phyloP scores from a whole-genome alignment of 2,113 vertebrate genomes.

The Chlorodrepanis virens region DNA sequence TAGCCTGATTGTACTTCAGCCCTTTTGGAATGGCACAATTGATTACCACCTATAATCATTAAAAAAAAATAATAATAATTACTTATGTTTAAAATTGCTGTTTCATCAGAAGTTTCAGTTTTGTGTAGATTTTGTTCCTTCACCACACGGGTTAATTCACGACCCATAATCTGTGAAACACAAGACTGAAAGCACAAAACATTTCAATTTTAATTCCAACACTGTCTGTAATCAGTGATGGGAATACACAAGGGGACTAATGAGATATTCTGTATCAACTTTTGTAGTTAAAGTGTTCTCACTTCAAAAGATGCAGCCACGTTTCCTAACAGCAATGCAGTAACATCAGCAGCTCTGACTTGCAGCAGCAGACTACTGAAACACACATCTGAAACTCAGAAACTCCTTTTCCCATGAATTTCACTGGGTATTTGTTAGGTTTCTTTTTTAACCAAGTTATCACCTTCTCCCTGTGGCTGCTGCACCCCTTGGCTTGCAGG shows the following conservation, averaged over 20 bases:
- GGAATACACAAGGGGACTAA: not conserved
- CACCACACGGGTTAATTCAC: not conserved
- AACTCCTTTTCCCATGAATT: not conserved
- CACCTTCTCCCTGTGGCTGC: not conserved
- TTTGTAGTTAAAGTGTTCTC: not conserved
- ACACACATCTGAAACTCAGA: not conserved
- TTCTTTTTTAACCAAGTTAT: not conserved
- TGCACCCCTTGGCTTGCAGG: not conserved
- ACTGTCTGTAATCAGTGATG: not conserved
- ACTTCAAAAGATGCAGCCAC: not conserved
- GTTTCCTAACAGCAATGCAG: not conserved
- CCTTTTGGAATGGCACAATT: slow-evolving; percentile 99
- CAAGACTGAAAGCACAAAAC: not conserved
- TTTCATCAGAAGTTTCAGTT: not conserved
- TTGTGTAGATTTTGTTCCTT: not conserved
- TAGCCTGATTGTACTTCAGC: slow-evolving; percentile 98
- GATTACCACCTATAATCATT: slow-evolving; percentile 88
- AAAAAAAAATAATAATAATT: not conserved
- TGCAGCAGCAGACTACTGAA: not conserved
- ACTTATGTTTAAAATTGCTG: not conserved
- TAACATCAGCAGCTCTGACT: not conserved
- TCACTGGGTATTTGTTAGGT: not conserved
- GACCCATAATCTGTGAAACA: not conserved
- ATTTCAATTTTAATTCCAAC: not conserved
- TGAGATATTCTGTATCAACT: not conserved